phyloP scores from a whole-genome alignment of 2,113 vertebrate genomes.

The Taxidea taxus region DNA sequence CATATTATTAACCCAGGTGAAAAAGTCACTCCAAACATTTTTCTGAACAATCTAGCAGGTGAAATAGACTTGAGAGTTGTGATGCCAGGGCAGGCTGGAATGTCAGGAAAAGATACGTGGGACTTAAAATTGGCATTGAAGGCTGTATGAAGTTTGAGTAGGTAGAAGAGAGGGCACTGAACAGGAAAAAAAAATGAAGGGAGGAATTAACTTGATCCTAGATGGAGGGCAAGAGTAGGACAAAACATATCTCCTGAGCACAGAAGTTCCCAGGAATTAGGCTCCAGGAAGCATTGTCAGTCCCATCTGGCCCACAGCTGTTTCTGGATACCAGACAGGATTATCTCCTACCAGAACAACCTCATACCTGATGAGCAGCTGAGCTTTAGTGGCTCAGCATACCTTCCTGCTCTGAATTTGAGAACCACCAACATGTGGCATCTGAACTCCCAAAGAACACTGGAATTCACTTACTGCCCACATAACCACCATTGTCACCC shows the following conservation, averaged over 20 bases:
- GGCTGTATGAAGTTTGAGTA: not conserved
- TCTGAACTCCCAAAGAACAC: not conserved
- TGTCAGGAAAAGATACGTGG: not conserved
- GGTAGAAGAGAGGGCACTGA: not conserved
- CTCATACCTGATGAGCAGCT: not conserved
- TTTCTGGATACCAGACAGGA: not conserved
- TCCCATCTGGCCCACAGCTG: slow-evolving; percentile 38
- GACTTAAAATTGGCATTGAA: not conserved
- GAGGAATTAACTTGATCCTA: not conserved
- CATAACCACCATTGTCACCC: not conserved
- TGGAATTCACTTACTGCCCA: not conserved
- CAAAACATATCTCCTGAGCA: not conserved
- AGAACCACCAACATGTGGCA: not conserved
- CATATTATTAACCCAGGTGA: not conserved
- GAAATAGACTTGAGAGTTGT: not conserved
- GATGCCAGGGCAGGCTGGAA: not conserved
- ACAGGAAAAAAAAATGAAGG: not conserved
- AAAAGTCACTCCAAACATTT: not conserved
- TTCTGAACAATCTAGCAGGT: not conserved
- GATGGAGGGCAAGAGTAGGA: not conserved
- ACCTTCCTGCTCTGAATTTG: not conserved
- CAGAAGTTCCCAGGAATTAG: not conserved
- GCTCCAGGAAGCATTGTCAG: not conserved
- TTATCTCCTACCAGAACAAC: not conserved
- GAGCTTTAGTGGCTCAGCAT: not conserved